Conservation (phyloP, 2,113 vertebrate species). For the Antechinus stuartii region DNA sequence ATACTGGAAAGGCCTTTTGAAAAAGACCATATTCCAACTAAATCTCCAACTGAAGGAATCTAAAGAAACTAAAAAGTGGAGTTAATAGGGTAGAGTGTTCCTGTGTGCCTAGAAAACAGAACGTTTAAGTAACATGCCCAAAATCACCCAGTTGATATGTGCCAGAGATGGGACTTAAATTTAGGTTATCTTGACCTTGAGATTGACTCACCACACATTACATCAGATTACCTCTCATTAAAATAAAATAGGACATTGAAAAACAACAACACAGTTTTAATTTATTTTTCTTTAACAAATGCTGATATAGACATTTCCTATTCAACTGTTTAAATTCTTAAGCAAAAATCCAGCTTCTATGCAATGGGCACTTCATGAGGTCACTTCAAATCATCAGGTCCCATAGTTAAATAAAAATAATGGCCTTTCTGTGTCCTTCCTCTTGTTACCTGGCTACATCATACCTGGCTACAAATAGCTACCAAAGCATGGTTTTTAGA, state of each 20-base stretch:
- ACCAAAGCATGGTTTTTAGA: conserved; percentile 23
- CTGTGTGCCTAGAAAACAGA: background rate
- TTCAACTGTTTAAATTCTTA: background rate
- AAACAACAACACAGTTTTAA: background rate
- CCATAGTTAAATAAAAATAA: background rate
- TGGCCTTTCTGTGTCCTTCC: background rate
- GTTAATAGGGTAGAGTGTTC: background rate
- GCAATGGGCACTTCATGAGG: background rate
- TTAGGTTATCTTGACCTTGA: background rate
- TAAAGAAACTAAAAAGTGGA: background rate
- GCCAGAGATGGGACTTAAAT: background rate
- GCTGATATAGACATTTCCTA: background rate
- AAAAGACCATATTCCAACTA: background rate
- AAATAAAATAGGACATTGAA: background rate
- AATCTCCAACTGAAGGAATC: background rate
- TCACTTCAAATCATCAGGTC: background rate
- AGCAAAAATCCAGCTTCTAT: background rate
- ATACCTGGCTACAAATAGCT: conserved; percentile 35
- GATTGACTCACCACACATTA: background rate
- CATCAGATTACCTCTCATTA: background rate
- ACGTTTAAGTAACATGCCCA: background rate
- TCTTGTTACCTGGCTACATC: background rate
- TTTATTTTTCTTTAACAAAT: background rate
- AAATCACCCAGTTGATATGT: background rate
- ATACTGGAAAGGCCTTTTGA: background rate